Base-by-base conservation (phyloP, 2,888 invertebrate genomes). In the Busseola fusca region DNA sequence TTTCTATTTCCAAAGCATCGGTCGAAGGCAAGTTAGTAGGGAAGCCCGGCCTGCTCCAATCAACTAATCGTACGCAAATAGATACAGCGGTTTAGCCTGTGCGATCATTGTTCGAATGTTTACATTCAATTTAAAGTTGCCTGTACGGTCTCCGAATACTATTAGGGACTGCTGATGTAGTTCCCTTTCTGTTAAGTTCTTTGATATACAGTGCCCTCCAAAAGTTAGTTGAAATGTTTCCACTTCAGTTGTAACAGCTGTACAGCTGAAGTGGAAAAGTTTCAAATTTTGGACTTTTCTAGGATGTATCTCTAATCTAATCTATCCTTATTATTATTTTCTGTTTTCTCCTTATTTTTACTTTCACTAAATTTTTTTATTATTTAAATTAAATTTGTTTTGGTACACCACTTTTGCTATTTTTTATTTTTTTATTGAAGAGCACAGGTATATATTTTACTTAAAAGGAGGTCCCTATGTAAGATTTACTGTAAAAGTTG, bases 1-100 rank as follows among this genome's bases (percentile, higher is more conserved):
- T 87, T 88, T 89, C 89, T 89, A 89, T 89, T 89, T 87, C 81
- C 73, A 83, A 83, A 83, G 80, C 82, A 76, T 82, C 75, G 84
- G 77, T 67, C 57, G 50, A 72, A 52, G 58, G 77, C 71, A 76
- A 80, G 67, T 79, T 76, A 58, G 63, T 64, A 76, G 81, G 76
- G 63, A 67, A 72, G 66, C 70, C 54, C 30, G 48, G 76, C 68
- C 69, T 58, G 69, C 27, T 64, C 72, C 84, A 72, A 83, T 84
- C 84, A 84, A 82, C 73, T 82, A 80, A 77, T 78, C 83, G 75
- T 64, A 85, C 75, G 62, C 72, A 79, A 85, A 81, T 81, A 85
- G 76, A 83, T 77, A 80, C 74, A 81, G 74, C 57, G 76, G 85
- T 74, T 81, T 70, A 72, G 81, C 77, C 66, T 71, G 70, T 34